phyloP scores from a whole-genome alignment of 2,888 invertebrate species.

The Spodoptera picta region DNA sequence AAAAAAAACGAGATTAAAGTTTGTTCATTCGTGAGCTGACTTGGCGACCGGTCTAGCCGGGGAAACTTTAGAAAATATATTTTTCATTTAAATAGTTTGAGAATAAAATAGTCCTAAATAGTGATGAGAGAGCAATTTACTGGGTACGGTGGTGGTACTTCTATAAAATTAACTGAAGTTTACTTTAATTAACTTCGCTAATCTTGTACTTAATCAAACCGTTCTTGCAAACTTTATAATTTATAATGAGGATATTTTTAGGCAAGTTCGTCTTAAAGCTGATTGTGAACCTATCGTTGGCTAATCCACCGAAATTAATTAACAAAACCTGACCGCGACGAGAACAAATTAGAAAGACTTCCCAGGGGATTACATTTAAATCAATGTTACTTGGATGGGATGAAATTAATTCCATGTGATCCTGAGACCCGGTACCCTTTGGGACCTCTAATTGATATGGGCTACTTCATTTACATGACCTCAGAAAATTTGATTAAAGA shows the following conservation, averaged over 20 bases:
- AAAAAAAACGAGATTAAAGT: conserved; percentile 35
- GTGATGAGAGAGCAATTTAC: conserved; percentile 31
- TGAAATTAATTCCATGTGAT: conserved; percentile 44
- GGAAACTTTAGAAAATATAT: conserved; percentile 28
- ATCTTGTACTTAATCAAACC: too few relatives aligned
- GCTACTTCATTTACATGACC: conserved; percentile 46
- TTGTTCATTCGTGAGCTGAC: conserved; percentile 8
- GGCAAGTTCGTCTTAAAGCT: conserved; percentile 10
- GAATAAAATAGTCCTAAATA: conserved; percentile 11
- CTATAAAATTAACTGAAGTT: too few relatives aligned
- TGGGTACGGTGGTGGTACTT: not conserved
- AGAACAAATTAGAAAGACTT: conserved; percentile 42
- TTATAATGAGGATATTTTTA: not conserved
- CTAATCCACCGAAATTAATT: conserved; percentile 30
- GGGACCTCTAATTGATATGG: conserved; percentile 46
- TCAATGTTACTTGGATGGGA: conserved; percentile 35
- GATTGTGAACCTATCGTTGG: conserved; percentile 11
- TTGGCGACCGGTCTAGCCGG: conserved; percentile 3
- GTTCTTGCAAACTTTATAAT: too few relatives aligned
- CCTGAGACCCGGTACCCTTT: conserved; percentile 16
- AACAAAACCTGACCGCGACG: conserved; percentile 23
- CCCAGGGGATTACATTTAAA: conserved; percentile 43
- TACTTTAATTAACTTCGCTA: too few relatives aligned
- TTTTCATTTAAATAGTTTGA: conserved; percentile 47
- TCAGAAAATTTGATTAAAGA: conserved; percentile 40